A percentile compares a stretch with the other conserved stretches of the same genome.
phyloP scores from a whole-genome alignment of 2,113 vertebrate species.

The Podarcis muralis region DNA sequence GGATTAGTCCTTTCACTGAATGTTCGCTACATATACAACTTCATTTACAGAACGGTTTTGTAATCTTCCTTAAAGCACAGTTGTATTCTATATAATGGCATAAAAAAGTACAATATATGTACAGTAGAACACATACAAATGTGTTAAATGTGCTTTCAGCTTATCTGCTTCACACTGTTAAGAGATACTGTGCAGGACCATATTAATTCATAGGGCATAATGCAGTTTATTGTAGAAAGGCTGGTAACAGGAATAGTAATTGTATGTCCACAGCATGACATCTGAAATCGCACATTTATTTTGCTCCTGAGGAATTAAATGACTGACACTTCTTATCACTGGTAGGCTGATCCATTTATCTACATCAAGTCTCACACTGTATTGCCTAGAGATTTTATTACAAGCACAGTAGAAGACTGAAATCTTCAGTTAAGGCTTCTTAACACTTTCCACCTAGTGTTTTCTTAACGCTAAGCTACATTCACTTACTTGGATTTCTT shows the following conservation, averaged over 20 bases:
- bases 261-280: not conserved
- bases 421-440: not conserved
- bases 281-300: constrained; percentile 12
- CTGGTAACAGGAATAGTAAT: not conserved
- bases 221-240: constrained; percentile 19
- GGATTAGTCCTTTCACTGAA: not conserved
- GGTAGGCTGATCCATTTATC: constrained; percentile 10
- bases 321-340: constrained; percentile 19
- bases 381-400: constrained; percentile 22
- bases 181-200: not conserved
- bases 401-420: not conserved
- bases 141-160: not conserved
- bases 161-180: constrained; percentile 1
- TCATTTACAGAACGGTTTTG: not conserved
- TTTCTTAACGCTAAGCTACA: not conserved
- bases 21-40: not conserved
- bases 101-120: not conserved
- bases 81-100: not conserved
- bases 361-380: constrained; percentile 18
- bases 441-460: not conserved
- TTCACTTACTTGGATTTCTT: not conserved
- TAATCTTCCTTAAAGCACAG: not conserved
- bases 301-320: constrained; percentile 33
- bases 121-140: not conserved
- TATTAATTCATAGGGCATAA: constrained; percentile 5